A percentile compares a stretch with the other conserved stretches of the same genome.
Conservation (phyloP, 2,113 vertebrate species). For the Gopherus flavomarginatus region DNA sequence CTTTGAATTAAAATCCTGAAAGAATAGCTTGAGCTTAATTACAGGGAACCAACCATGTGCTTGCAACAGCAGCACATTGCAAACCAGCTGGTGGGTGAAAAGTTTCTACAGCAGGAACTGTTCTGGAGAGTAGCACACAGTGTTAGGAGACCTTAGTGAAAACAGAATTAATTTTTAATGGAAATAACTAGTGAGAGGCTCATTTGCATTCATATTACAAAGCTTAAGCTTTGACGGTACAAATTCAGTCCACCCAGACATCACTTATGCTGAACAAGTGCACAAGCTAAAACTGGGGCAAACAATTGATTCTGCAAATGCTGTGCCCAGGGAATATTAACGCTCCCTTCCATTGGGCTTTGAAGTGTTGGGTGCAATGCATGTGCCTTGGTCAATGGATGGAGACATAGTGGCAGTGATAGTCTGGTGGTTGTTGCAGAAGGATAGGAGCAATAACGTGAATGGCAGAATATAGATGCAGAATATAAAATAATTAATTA, state of each 20-base stretch:
- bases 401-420: accelerated
- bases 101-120: background rate
- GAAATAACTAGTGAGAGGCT: background rate
- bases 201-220: background rate
- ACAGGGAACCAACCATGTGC: constrained; percentile 3
- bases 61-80: background rate
- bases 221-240: background rate
- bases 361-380: accelerated
- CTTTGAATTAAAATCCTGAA: background rate
- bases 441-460: accelerated
- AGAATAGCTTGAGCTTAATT: constrained; percentile 23
- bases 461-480: accelerated
- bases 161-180: background rate
- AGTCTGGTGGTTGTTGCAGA: background rate
- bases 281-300: background rate
- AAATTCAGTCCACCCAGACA: background rate
- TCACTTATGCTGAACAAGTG: background rate
- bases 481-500: background rate
- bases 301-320: background rate
- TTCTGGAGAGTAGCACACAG: background rate
- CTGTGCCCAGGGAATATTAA: background rate
- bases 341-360: background rate
- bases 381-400: background rate
- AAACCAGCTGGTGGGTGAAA: constrained; percentile 13
- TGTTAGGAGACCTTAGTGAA: background rate